Base-by-base conservation (phyloP, 2,888 invertebrate genomes). In the Tachina grossa region DNA sequence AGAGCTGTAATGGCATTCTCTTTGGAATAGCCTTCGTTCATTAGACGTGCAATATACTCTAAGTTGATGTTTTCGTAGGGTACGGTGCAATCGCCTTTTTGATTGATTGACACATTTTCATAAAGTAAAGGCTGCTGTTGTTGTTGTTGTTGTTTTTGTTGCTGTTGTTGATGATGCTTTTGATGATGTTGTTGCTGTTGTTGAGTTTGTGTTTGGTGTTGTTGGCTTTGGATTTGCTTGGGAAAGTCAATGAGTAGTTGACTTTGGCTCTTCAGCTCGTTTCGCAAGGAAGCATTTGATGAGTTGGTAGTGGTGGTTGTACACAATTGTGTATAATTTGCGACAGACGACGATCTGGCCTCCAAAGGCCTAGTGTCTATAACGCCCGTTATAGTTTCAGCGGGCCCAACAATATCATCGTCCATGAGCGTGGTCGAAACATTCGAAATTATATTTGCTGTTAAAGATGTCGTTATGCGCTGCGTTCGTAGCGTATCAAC, bases 1-100 rank as follows among this genome's bases (percentile, higher is more conserved):
- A 98, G 94, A 6, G 98, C 98, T 88, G 98, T 95, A 68, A 98
- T 96, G 4, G 98, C 98, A 66, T 97, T 96, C 90, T 98, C 97
- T 90, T 97, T 96, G 1, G 97, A 96, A 91, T 97, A 98, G 0
- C 98, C 98, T 90, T 98, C 98, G 79, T 95, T 95, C 65, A 98
- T 97, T 84, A 98, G 94, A 87, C 96, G 95, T 22, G 97, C 96
- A 84, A 98, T 97, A 93, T 98, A 97, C 91, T 97, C 97, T 93
- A 97, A 95, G 92, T 97, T 97, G 63, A 98, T 95, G 90, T 98
- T 98, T 93, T 97, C 97, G 90, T 98, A 98, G 84, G 95, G 94
- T 22, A 95, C 95, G 88, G 94, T 94, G 88, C 90, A 92, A 90
- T 92, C 92, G 89, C 92, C 92, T 92, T 92, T 92, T 89, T 91